Conservation (phyloP, 2,797 vertebrate genomes). For the Glossophaga mutica region DNA sequence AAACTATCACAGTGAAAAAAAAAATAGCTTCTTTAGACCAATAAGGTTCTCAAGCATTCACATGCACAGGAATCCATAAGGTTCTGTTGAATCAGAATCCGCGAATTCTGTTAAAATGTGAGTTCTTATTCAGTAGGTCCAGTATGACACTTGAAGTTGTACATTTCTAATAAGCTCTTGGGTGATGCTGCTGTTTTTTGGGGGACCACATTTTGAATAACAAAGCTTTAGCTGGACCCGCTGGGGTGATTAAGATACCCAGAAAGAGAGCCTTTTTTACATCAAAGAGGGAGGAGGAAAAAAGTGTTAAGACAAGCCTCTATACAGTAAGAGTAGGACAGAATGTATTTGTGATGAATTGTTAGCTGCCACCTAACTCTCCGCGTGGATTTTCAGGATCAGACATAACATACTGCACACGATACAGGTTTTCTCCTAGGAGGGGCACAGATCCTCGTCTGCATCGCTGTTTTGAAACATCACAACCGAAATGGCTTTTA, state of each 20-base stretch:
- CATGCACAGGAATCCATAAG: not conserved
- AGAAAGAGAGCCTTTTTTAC: not conserved
- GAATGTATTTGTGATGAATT: slow-evolving; percentile 48
- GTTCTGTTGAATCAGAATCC: not conserved
- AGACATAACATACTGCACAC: slow-evolving; percentile 20
- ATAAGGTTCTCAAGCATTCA: not conserved
- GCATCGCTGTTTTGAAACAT: slow-evolving; percentile 81
- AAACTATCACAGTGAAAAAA: not conserved
- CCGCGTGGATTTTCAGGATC: slow-evolving; percentile 46
- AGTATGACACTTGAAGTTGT: not conserved
- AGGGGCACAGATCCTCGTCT: slow-evolving; percentile 70
- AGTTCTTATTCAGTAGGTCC: not conserved
- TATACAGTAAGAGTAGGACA: slow-evolving; percentile 36
- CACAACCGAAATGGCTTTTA: slow-evolving; percentile 80
- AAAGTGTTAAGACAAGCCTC: slow-evolving; percentile 44
- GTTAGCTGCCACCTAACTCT: slow-evolving; percentile 56
- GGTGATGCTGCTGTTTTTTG: not conserved
- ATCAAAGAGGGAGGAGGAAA: slow-evolving; percentile 22
- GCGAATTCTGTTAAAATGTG: not conserved
- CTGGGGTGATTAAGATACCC: not conserved
- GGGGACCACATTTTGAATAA: not conserved
- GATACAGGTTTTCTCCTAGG: slow-evolving; percentile 65
- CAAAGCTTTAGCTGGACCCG: not conserved
- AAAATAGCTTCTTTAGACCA: not conserved
- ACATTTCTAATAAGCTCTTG: not conserved